Evolutionary conservation across 2,888 invertebrate genomes (phyloP).

Genomic region (Noctua pronuba): DNA sequence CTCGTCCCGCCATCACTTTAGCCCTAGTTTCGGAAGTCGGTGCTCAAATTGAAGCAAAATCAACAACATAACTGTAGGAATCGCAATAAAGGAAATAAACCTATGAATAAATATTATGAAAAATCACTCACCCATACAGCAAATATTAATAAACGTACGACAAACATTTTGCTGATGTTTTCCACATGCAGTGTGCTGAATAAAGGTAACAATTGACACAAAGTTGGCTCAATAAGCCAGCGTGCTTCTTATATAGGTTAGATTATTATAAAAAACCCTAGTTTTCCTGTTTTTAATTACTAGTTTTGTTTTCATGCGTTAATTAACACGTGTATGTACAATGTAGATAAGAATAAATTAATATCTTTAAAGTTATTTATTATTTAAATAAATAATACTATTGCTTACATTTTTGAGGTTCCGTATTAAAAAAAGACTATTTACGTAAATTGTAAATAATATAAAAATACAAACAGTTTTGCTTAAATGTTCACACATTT

Average conservation of each 20-base stretch:
- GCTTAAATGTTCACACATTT: too few relatives aligned
- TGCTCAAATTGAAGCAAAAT: too few relatives aligned
- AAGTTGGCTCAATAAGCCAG: not conserved
- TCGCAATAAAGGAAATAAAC: not conserved
- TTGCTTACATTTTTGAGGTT: not conserved
- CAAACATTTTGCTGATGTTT: slow-evolving; percentile 12
- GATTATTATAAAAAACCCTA: not conserved
- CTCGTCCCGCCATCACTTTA: too few relatives aligned
- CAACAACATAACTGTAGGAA: too few relatives aligned
- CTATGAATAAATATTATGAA: not conserved
- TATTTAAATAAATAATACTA: not conserved
- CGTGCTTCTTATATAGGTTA: slow-evolving; percentile 16
- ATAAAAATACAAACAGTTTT: not conserved
- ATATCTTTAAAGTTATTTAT: not conserved
- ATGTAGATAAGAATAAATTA: not conserved
- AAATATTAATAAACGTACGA: slow-evolving; percentile 12
- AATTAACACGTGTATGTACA: slow-evolving; percentile 6
- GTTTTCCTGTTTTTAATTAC: slow-evolving; percentile 27
- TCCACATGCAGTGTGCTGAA: not conserved
- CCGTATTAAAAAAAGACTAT: not conserved
- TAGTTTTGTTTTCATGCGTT: slow-evolving; percentile 4
- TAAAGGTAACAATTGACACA: too few relatives aligned
- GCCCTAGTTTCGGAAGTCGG: too few relatives aligned
- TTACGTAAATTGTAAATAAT: not conserved
- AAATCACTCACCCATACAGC: slow-evolving; percentile 34